A percentile compares a stretch with the other conserved stretches of the same genome.
phyloP scores from a whole-genome alignment of 2,888 invertebrate genomes.

The Tetramorium bicarinatum region DNA sequence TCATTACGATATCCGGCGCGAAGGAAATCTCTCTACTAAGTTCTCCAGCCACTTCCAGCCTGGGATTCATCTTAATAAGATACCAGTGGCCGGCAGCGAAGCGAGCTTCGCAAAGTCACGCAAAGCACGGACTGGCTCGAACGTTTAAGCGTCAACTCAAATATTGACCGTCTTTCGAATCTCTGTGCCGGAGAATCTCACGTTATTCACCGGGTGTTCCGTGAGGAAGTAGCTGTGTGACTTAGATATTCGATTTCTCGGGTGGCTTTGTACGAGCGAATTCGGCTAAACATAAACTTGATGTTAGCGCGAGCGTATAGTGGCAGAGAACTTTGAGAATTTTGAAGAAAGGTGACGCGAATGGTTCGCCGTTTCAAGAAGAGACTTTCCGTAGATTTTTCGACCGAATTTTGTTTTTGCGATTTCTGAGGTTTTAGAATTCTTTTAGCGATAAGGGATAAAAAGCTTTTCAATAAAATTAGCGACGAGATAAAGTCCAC shows the following conservation, averaged over 20 bases:
- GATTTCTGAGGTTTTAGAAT: neutral
- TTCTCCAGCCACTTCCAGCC: neutral
- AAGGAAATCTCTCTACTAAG: neutral
- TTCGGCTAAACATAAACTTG: neutral
- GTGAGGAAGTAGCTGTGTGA: neutral
- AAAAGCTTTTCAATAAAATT: neutral
- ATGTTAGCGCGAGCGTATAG: neutral
- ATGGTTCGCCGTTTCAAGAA: neutral
- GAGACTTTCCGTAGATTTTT: neutral
- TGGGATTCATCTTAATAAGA: conserved; percentile 33
- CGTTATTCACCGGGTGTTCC: conserved; percentile 9
- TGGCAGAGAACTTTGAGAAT: neutral
- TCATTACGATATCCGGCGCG: neutral
- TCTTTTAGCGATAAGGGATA: neutral
- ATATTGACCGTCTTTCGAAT: conserved; percentile 46
- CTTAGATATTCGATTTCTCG: conserved; percentile 19
- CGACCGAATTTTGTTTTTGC: neutral
- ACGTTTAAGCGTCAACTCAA: conserved; percentile 48
- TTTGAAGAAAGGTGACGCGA: neutral
- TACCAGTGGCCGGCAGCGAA: conserved; percentile 28
- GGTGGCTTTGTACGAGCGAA: neutral
- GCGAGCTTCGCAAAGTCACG: conserved; percentile 14
- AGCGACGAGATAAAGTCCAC: neutral
- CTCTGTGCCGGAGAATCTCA: neutral
- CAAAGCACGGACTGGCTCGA: neutral